Evolutionary conservation across 2,888 invertebrate species (phyloP), one percentile per base, ranked within the genome.

Genomic region (Hofmannophila pseudospretella): DNA sequence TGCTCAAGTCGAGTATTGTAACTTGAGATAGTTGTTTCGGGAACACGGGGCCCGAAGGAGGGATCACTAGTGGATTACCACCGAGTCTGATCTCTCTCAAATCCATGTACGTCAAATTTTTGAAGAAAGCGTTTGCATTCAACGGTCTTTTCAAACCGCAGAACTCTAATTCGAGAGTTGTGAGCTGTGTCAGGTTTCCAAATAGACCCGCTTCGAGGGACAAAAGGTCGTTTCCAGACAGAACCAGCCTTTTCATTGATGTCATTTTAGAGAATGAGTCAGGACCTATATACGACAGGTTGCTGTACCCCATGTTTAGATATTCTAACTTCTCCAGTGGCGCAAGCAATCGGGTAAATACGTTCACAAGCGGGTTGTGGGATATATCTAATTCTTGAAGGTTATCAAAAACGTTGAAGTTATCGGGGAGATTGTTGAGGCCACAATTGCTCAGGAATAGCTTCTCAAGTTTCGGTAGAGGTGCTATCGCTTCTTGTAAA

Each of bases 271-370:
- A 88, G 57, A 93, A 93, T 2, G 91, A 89, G 19, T 90, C 87
- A 23, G 90, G 90, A 0, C 90, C 89, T 36, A 93, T 82, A 45
- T 89, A 87, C 0, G 91, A 90, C 2, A 93, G 75, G 58, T 91
- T 90, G 66, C 92, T 92, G 60, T 91, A 92, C 4, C 92, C 92
- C 92, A 93, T 92, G 63, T 93, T 92, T 2, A 93, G 73, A 54
- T 90, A 91, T 64, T 91, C 90, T 20, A 93, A 70, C 8, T 90
- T 90, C 41, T 90, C 89, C 1, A 93, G 67, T 0, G 92, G 92
- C 2, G 90, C 90, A 10, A 92, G 67, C 14, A 92, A 64, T 50
- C 88, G 88, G 4, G 90, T 90, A 59, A 92, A 92, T 0, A 91
- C 92, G 53, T 92, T 90, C 29, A 89, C 88, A 1, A 93, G 71